Evolutionary conservation across 1,140 invertebrate genomes (phyloP), one percentile per base, ranked within the genome.

Genomic region (Meloidogyne exigua): DNA sequence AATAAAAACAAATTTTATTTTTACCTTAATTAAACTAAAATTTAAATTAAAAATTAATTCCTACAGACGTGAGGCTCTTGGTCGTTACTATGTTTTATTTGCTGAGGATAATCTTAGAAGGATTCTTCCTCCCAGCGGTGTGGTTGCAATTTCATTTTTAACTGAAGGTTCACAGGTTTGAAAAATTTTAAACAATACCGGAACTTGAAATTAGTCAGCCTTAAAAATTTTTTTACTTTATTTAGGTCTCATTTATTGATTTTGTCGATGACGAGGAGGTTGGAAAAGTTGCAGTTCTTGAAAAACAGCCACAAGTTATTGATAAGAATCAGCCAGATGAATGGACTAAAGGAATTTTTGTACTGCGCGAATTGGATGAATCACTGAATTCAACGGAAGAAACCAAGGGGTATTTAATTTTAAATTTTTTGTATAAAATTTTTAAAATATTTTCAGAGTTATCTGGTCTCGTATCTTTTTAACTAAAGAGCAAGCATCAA

Each of bases 11-110:
- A 68, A 13, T 26, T 13, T 7, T 77, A 12, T 11, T 75, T 49
- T 77, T 78, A 18, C 26, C 1, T 18, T 77, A 72, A 11, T 63
- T 76, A 0, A 26, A 65, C 26, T 42, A 21, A 39, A 39, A 39
- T 39, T 39, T 39, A 39, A 3, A 39, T 39, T 4, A 9, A 9
- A 39, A 39, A 7, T 32, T 32, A 3, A 32, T 39, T 66, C 7
- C 78, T 74, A 73, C 39, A 86, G 83, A 5, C 69, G 80, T 23
- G 85, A 87, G 64, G 86, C 77, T 18, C 75, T 87, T 25, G 79
- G 83, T 26, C 84, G 84, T 13, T 86, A 85, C 74, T 84, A 83
- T n/a, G 76, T 86, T 10, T 44, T 78, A 18, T 86, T 85, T 65
- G 75, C 75, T 0, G 83, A 84, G 42, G 85, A 86, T 64, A 76